Evolutionary conservation across 2,797 vertebrate species (phyloP).

Genomic region (Micromesistius poutassou): DNA sequence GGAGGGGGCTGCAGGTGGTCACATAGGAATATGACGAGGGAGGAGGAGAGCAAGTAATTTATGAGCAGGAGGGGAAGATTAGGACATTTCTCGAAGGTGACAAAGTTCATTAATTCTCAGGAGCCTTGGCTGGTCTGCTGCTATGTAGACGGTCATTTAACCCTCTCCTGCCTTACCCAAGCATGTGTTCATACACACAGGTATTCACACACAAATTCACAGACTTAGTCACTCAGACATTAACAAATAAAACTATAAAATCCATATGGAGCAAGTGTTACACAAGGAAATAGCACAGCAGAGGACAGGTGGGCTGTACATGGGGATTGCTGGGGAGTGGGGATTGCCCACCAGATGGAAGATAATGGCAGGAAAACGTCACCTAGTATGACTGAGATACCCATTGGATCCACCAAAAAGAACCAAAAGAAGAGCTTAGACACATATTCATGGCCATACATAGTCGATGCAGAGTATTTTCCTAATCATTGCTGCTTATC

Average conservation of each 20-base stretch:
- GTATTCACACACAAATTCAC: not conserved
- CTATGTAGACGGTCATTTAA: constrained; percentile 58
- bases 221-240: not conserved
- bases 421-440: constrained; percentile 39
- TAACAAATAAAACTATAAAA: constrained; percentile 7
- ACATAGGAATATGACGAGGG: constrained; percentile 34
- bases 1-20: constrained; percentile 36
- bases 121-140: constrained; percentile 51
- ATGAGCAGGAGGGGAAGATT: constrained; percentile 48
- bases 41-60: constrained; percentile 49
- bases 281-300: not conserved
- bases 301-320: not conserved
- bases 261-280: constrained; percentile 1
- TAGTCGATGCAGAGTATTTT: constrained; percentile 34
- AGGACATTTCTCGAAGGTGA: constrained; percentile 59
- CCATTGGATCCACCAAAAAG: constrained; percentile 27
- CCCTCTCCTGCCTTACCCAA: constrained; percentile 31
- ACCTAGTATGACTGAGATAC: constrained; percentile 15
- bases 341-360: not conserved
- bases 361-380: constrained; percentile 31
- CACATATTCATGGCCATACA: constrained; percentile 8
- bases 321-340: not conserved
- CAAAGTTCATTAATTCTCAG: constrained; percentile 65
- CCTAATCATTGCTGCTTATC: constrained; percentile 61
- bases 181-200: constrained; percentile 2